Base-by-base conservation (phyloP, 1,140 invertebrate genomes). In the Carposina sasakii region DNA sequence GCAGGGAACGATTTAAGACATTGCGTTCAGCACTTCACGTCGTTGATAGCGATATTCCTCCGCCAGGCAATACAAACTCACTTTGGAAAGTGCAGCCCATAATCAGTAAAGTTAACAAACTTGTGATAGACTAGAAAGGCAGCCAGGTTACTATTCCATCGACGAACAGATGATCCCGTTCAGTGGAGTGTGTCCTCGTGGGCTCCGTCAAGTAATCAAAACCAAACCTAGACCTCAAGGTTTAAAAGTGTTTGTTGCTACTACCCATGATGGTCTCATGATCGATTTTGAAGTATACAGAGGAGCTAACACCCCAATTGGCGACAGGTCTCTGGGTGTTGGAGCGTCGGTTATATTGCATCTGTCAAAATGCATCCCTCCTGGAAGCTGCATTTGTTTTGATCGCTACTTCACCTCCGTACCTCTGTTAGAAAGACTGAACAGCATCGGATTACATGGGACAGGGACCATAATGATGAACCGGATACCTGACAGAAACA, bases 11-110 rank as follows among this genome's bases (percentile, higher is more conserved):
- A 13, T 52, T 55, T 22, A 10, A 33, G n/a, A 15, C 16, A 17
- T 36, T 55, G 21, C 48, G 57, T 0, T 54, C 44, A 24, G 26
- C 33, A 16, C 16, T 64, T 13, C 57, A 67, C 20, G 52, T 65
- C 8, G 53, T 61, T 5, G 48, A 58, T 24, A 34, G 17, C 9
- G 55, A 52, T n/a, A 21, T 31, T 19, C 24, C 43, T 33, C 13
- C 30, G 39, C 23, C 19, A 10, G 48, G 46, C 17, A 33, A 17
- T 17, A 36, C 5, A 13, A 62, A 62, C 42, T 28, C 47, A 16
- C 47, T 64, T 0, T 63, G 54, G 60, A 60, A 61, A 26, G 60
- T 65, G 13, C 65, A 68, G 36, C 57, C 60, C 3, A 52, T 57
- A 20, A 57, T 66, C 10, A 26, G 57, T 13, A 36, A 33, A 12